phyloP scores from a whole-genome alignment of 2,113 vertebrate species.

The Andinoacara biseriatus region DNA sequence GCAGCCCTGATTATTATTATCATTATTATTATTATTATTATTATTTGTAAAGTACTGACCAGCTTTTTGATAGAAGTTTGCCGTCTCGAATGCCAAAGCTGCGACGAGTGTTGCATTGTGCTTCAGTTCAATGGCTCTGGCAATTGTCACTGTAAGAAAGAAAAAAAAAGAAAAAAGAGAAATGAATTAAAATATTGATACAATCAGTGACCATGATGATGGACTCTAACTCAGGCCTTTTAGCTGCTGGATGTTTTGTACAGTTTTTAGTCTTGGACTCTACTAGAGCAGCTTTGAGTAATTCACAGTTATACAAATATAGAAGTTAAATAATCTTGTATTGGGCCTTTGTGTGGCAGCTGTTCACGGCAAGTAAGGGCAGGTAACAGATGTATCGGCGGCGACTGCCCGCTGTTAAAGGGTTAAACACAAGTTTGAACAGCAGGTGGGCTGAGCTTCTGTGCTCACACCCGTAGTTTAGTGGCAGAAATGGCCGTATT shows the following conservation, averaged over 20 bases:
- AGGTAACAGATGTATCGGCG: too few relatives aligned
- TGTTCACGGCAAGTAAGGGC: too few relatives aligned
- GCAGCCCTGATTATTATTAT: too few relatives aligned
- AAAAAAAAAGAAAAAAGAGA: not conserved
- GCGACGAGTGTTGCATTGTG: constrained; percentile 92
- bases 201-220: too few relatives aligned
- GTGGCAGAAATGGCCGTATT: not conserved
- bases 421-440: not conserved
- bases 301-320: not conserved
- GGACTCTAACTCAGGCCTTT: not conserved
- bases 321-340: not conserved
- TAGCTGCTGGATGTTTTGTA: not conserved
- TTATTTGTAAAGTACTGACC: constrained; percentile 78
- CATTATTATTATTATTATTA: not conserved
- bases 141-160: constrained; percentile 89
- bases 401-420: too few relatives aligned
- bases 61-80: constrained; percentile 96
- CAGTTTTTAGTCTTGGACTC: not conserved
- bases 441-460: not conserved
- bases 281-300: not conserved
- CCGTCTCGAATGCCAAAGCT: constrained; percentile 92
- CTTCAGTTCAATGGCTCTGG: constrained; percentile 96
- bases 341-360: not conserved
- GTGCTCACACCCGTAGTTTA: not conserved
- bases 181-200: too few relatives aligned